These are phyloP conservation scores for Chanos chanos DNA, from an alignment of 2,797 vertebrate species.

Conservation along the genomic window DNA sequence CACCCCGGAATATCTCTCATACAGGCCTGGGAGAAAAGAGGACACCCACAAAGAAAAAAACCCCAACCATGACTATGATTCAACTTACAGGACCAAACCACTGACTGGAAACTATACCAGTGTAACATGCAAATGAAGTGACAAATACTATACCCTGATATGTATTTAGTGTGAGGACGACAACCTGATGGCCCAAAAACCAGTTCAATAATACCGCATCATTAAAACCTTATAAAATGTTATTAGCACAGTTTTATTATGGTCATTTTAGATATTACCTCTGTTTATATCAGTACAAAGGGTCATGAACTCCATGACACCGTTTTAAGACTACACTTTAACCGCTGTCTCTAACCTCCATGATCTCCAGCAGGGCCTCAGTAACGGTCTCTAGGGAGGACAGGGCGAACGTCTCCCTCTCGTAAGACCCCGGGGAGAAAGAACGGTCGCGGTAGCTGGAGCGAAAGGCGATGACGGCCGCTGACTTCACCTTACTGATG, in stretches of 20 bases:
- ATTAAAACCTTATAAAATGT: no score
- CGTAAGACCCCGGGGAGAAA: conserved; percentile 94
- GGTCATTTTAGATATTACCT: no score
- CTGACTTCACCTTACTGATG: conserved; percentile 98
- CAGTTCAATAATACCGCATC: no score
- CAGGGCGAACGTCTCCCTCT: conserved; percentile 93
- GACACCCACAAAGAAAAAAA: no score
- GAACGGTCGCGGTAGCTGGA: conserved; percentile 97
- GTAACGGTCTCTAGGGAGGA: conserved; percentile 95
- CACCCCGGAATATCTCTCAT: conserved; percentile 97
- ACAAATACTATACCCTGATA: no score
- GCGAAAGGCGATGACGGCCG: conserved; percentile 94
- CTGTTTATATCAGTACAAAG: no score
- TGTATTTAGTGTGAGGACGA: no score
- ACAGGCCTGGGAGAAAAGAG: conserved; percentile 81
- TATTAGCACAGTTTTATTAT: no score
- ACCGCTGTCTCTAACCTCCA: conserved; percentile 78
- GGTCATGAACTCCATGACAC: no score
- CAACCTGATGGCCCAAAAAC: no score
- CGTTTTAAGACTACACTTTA: neutral
- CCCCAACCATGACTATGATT: no score
- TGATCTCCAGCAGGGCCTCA: conserved; percentile 93
- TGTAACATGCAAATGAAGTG: no score
- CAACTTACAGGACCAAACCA: neutral
- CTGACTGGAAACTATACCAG: neutral